Evolutionary conservation across 2,113 vertebrate genomes (phyloP).

Genomic region (Tachysurus vachellii): DNA sequence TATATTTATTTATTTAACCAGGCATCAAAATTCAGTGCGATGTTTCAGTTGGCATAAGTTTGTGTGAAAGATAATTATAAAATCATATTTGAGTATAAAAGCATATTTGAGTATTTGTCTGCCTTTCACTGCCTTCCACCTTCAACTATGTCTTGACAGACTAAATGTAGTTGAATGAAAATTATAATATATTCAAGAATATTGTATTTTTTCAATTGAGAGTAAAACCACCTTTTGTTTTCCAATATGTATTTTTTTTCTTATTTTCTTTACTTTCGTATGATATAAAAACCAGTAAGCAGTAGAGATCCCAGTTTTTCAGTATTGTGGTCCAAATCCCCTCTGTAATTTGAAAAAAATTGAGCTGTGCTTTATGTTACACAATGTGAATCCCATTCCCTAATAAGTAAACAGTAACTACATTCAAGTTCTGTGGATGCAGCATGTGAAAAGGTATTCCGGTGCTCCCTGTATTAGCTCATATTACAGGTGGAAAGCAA

Average conservation of each 20-base stretch:
- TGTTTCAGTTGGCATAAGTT: constrained; percentile 53
- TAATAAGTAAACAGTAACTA: constrained; percentile 69
- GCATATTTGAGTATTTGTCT: constrained; percentile 56
- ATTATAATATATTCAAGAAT: not conserved
- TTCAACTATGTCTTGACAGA: not conserved
- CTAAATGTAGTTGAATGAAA: not conserved
- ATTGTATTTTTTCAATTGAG: not conserved
- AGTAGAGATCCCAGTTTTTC: not conserved
- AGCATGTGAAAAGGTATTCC: constrained; percentile 68
- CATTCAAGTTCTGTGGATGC: constrained; percentile 67
- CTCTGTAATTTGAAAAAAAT: not conserved
- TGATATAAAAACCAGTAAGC: not conserved
- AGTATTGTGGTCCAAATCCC: not conserved
- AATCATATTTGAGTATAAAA: constrained; percentile 63
- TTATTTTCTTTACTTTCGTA: not conserved
- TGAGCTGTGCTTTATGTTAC: not conserved
- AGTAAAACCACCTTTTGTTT: not conserved
- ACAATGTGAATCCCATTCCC: constrained; percentile 55
- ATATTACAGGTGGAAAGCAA: constrained; percentile 70
- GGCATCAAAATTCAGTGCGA: constrained; percentile 71
- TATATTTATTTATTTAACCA: constrained; percentile 73
- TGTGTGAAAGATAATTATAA: constrained; percentile 52
- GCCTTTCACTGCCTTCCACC: not conserved
- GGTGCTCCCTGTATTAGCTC: constrained; percentile 67
- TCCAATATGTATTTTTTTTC: not conserved